Percentiles rank a stretch among this genome's conserved stretches.
phyloP scores from a whole-genome alignment of 2,113 vertebrate genomes.

The Garra rufa region DNA sequence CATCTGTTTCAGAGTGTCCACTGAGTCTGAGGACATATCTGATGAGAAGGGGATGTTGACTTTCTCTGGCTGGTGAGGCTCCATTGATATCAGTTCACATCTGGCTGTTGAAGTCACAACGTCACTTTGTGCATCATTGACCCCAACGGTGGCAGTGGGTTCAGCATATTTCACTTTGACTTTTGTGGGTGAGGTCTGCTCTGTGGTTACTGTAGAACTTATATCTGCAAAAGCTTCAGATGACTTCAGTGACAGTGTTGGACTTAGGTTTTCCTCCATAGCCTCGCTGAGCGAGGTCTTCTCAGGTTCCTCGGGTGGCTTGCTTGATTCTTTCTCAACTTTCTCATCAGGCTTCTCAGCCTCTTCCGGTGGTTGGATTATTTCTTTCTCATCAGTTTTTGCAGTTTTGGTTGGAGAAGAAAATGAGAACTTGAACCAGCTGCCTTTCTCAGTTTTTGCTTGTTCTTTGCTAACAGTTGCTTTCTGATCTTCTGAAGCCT shows the following conservation, averaged over 20 bases:
- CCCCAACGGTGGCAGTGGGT: slow-evolving; percentile 46
- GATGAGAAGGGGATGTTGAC: slow-evolving; percentile 71
- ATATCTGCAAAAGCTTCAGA: slow-evolving; percentile 79
- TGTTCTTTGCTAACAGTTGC: slow-evolving; percentile 55
- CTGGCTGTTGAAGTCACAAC: slow-evolving; percentile 73
- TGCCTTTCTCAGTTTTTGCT: slow-evolving; percentile 65
- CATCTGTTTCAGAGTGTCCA: slow-evolving; percentile 70
- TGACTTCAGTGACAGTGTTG: slow-evolving; percentile 71
- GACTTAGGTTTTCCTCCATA: slow-evolving; percentile 68
- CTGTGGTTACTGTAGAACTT: slow-evolving; percentile 75
- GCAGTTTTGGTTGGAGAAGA: slow-evolving; percentile 69
- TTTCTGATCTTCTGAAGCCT: slow-evolving; percentile 54
- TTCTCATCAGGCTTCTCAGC: slow-evolving; percentile 56
- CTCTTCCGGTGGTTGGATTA: slow-evolving; percentile 26
- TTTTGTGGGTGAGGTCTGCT: slow-evolving; percentile 73
- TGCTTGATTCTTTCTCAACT: slow-evolving; percentile 32
- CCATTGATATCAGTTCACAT: slow-evolving; percentile 70
- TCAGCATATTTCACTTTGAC: slow-evolving; percentile 76
- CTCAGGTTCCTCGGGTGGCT: slow-evolving; percentile 33
- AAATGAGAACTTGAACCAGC: slow-evolving; percentile 77
- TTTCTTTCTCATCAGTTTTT: slow-evolving; percentile 56
- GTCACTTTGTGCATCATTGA: slow-evolving; percentile 63
- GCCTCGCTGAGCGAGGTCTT: slow-evolving; percentile 60
- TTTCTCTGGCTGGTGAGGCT: slow-evolving; percentile 75
- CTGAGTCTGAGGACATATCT: slow-evolving; percentile 71